Evolutionary conservation across 2,888 invertebrate genomes (phyloP).

Genomic region (Laothoe populi): DNA sequence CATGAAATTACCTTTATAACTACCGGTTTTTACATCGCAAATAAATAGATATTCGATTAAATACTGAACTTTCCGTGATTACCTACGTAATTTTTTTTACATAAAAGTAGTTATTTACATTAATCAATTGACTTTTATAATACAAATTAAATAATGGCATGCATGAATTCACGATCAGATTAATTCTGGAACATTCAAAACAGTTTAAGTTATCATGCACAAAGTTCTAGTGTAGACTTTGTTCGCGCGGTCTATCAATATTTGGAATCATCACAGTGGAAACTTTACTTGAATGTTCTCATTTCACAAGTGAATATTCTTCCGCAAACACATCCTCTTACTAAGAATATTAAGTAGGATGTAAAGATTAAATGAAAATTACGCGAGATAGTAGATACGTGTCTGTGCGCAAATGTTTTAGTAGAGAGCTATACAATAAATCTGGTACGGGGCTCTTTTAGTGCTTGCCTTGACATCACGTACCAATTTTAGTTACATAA

Average conservation of each 20-base stretch:
- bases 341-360: slow-evolving; percentile 19
- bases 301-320: slow-evolving; percentile 9
- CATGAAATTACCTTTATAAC: slow-evolving; percentile 9
- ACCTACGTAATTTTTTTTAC: not conserved
- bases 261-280: slow-evolving; percentile 4
- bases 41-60: not conserved
- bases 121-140: not conserved
- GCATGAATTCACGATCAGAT: slow-evolving; percentile 9
- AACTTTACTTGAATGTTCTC: slow-evolving; percentile 17
- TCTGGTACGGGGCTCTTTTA: slow-evolving; percentile 51
- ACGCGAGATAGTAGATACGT: slow-evolving; percentile 1
- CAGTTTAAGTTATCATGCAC: slow-evolving; percentile 20
- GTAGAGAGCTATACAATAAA: slow-evolving; percentile 62
- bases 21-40: slow-evolving; percentile 1
- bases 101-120: not conserved
- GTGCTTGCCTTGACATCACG: slow-evolving; percentile 66
- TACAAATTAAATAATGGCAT: not conserved
- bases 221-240: slow-evolving; percentile 9
- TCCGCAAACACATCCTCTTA: slow-evolving; percentile 8
- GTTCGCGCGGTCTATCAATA: slow-evolving; percentile 14
- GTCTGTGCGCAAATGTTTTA: slow-evolving; percentile 42
- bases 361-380: slow-evolving; percentile 15
- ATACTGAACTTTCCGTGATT: not conserved
- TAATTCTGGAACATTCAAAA: slow-evolving; percentile 13
- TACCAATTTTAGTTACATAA: slow-evolving; percentile 70